A percentile compares a stretch with the other conserved stretches of the same genome.
These are phyloP conservation scores for Xylota segnis DNA, from an alignment of 2,888 invertebrate genomes.

Conservation along the genomic window DNA sequence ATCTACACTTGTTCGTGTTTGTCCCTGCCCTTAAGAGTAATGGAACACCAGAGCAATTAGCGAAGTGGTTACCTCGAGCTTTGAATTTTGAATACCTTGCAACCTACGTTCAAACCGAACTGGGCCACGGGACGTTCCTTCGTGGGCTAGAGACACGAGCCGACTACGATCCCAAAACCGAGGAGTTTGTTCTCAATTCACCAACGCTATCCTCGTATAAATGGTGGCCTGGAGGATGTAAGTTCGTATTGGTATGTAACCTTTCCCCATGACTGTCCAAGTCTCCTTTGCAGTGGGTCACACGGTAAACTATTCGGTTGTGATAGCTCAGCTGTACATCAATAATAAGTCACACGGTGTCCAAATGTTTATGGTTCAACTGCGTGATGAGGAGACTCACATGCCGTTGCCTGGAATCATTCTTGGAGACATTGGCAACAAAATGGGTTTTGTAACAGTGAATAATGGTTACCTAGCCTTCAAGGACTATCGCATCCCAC, in stretches of 20 bases:
- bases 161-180: slow-evolving; percentile 91
- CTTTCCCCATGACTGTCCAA: neutral
- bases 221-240: slow-evolving; percentile 98
- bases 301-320: slow-evolving; percentile 95
- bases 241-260: too few species aligned
- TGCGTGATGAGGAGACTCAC: slow-evolving; percentile 95
- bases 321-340: slow-evolving; percentile 95
- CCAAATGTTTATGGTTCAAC: slow-evolving; percentile 96
- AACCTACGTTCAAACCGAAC: slow-evolving; percentile 97
- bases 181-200: slow-evolving; percentile 94
- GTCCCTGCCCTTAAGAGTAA: slow-evolving; percentile 94
- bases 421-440: slow-evolving; percentile 97
- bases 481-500: slow-evolving; percentile 93
- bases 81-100: slow-evolving; percentile 93
- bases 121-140: slow-evolving; percentile 97
- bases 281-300: slow-evolving; percentile 91
- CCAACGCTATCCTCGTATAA: slow-evolving; percentile 95
- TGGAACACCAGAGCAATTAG: slow-evolving; percentile 93
- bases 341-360: slow-evolving; percentile 93
- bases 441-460: slow-evolving; percentile 94
- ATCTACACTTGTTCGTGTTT: slow-evolving; percentile 95
- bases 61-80: slow-evolving; percentile 92
- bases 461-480: slow-evolving; percentile 97
- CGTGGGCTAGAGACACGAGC: slow-evolving; percentile 95
- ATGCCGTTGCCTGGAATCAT: slow-evolving; percentile 93